Base-by-base conservation (phyloP, 2,113 vertebrate genomes). In the Kryptolebias marmoratus region DNA sequence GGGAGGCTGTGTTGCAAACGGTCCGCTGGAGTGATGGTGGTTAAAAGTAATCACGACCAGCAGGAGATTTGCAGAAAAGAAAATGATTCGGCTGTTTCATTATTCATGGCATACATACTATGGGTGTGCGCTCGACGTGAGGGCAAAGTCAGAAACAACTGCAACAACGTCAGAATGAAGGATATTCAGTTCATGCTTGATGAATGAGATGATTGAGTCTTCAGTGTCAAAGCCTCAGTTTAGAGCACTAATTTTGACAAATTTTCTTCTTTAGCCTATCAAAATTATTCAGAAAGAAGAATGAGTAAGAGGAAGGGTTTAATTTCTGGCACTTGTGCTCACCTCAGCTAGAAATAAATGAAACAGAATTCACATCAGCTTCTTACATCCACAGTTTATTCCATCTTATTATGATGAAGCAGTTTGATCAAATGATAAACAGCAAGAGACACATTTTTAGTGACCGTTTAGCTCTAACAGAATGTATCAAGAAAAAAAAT, bases 101-200 rank as follows among this genome's bases (percentile, higher is more conserved):
- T 75, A 84, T 77, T 80, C 53, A 75, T 48, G 4, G 2, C 11
- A 59, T 12, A 3, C 12, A 42, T 52, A 45, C 10, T 28, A 14
- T 22, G 8, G 6, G n/a, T 28, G 22, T 45, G 54, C 48, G 68
- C 28, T 54, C 11, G 28, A 6, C 30, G 16, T 45, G 54, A 54
- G 12, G 36, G 6, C 2, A 15, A 70, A 32, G 28, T 36, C 22
- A 65, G 39, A 55, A 22, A 5, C 16, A 64, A 27, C 55, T 36
- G 47, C 59, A 47, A 50, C 39, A 16, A 14, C 27, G 49, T 36
- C 8, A 54, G 11, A 27, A 22, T 15, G 1, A 5, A 27, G 22
- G 15, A 4, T 16, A 4, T 48, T 48, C 3, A n/a, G 27, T 72
- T 32, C 4, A 31, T 54, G 3, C 12, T 22, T 27, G 18, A 52